phyloP scores from a whole-genome alignment of 1,140 invertebrate species.

The Acromyrmex heyeri region DNA sequence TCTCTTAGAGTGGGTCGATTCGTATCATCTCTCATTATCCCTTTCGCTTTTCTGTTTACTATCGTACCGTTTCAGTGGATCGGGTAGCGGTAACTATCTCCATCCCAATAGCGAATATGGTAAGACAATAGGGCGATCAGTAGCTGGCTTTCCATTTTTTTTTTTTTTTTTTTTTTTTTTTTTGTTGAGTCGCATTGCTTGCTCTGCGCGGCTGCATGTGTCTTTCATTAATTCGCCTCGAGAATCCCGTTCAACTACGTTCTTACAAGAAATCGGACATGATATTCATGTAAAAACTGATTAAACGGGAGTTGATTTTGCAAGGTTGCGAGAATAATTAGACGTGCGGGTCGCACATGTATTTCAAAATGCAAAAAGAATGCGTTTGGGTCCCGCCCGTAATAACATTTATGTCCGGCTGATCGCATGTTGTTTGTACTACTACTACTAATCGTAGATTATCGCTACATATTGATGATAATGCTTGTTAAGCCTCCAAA shows the following conservation, averaged over 20 bases:
- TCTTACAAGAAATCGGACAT: not conserved
- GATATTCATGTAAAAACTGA: not conserved
- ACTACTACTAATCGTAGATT: slow-evolving; percentile 34
- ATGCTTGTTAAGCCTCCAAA: slow-evolving; percentile 32
- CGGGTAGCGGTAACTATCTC: slow-evolving; percentile 87
- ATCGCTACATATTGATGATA: slow-evolving; percentile 31
- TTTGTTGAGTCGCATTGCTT: slow-evolving; percentile 61
- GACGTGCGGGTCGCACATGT: slow-evolving; percentile 5
- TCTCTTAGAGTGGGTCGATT: slow-evolving; percentile 18
- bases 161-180: slow-evolving; percentile 38
- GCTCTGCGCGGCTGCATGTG: slow-evolving; percentile 70
- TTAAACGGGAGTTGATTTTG: slow-evolving; percentile 36
- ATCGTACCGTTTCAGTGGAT: slow-evolving; percentile 87
- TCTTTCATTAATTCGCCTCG: slow-evolving; percentile 54
- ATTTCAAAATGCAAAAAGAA: not conserved
- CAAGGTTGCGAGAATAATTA: slow-evolving; percentile 20
- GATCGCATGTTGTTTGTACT: slow-evolving; percentile 60
- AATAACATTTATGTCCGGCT: slow-evolving; percentile 14
- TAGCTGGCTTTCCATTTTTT: slow-evolving; percentile 71
- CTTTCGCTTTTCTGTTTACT: slow-evolving; percentile 83
- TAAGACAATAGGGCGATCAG: slow-evolving; percentile 82
- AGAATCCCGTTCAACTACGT: slow-evolving; percentile 23
- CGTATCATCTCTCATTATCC: slow-evolving; percentile 53
- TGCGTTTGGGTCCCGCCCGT: slow-evolving; percentile 29
- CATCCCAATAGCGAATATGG: slow-evolving; percentile 87